Evolutionary conservation across 1,140 invertebrate species (phyloP), one percentile per base, ranked within the genome.

Genomic region (Dreissena polymorpha): DNA sequence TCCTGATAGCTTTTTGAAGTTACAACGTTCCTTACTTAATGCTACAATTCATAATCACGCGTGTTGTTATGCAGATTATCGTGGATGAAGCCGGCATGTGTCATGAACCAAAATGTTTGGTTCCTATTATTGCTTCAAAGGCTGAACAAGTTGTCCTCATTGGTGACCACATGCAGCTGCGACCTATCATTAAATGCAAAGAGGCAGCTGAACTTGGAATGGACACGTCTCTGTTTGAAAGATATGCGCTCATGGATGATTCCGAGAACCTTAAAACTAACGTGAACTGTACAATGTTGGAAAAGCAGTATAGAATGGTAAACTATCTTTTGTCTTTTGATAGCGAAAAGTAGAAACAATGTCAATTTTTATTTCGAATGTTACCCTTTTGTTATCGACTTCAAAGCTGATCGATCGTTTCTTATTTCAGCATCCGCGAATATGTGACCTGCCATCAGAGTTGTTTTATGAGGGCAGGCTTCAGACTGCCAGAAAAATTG

Each of bases 41-140:
- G 39, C 39, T 39, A 39, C 39, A 39, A 39, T 39, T 5, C 2
- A 39, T 2, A 39, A 39, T 39, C 39, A 39, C 8, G n/a, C 8
- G 2, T 39, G 39, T 39, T 39, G 39, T 2, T 39, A 39, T 39
- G 39, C 87, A 89, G 88, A 2, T 86, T 12, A 88, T 89, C 10
- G 82, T 88, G 21, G 88, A 89, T 64, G 88, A 89, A 60, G 65
- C 76, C 76, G 86, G 85, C 21, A 88, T 88, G 88, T 88, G 86
- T 67, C 80, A 29, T 39, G 85, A 89, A 71, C 86, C 88, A 23
- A 78, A 89, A 69, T 83, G 64, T 74, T 27, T 89, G 53, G 74
- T 87, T 50, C 78, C 85, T 14, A 76, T 89, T 27, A 57, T 75
- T 8, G 51, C n/a, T 64, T 29, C 27, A 25, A 55, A 78, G 13